These are phyloP conservation scores for Drosophila macrothrix DNA, from an alignment of 2,888 invertebrate genomes.

Conservation along the genomic window DNA sequence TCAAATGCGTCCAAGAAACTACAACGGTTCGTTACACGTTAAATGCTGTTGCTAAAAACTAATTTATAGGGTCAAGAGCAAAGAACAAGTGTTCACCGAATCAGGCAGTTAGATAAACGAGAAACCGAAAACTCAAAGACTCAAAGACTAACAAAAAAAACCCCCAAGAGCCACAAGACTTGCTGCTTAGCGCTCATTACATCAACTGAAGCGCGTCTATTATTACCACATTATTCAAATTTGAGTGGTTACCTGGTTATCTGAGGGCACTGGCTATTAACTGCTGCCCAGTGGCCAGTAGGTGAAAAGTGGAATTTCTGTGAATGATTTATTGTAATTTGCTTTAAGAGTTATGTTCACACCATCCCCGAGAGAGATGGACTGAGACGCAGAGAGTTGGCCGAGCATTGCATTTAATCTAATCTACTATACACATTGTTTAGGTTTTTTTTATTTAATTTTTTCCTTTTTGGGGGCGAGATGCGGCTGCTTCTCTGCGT, in stretches of 20 bases:
- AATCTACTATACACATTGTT: slow-evolving; percentile 52
- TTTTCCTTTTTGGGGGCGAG: slow-evolving; percentile 5
- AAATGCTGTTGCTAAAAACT: slow-evolving; percentile 63
- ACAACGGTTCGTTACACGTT: slow-evolving; percentile 60
- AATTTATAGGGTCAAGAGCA: slow-evolving; percentile 59
- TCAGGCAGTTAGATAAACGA: slow-evolving; percentile 23
- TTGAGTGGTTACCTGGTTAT: slow-evolving; percentile 47
- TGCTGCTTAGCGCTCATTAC: slow-evolving; percentile 60
- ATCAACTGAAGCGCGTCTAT: slow-evolving; percentile 78
- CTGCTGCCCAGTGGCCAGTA: slow-evolving; percentile 24
- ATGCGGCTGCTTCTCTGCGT: slow-evolving; percentile 20
- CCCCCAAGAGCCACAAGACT: not conserved
- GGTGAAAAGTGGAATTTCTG: slow-evolving; percentile 82
- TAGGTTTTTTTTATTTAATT: slow-evolving; percentile 3
- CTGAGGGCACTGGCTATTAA: slow-evolving; percentile 35
- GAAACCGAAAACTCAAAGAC: slow-evolving; percentile 13
- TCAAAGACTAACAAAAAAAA: not conserved
- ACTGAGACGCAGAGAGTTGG: not conserved
- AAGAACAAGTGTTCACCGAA: slow-evolving; percentile 60
- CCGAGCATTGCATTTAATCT: slow-evolving; percentile 67
- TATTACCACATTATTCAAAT: slow-evolving; percentile 82
- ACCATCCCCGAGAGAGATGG: slow-evolving; percentile 62
- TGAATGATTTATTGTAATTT: slow-evolving; percentile 82
- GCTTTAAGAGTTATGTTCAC: slow-evolving; percentile 82
- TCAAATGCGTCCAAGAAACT: slow-evolving; percentile 40